Conservation (phyloP, 2,888 invertebrate species). For the Ophioninae sp. region DNA sequence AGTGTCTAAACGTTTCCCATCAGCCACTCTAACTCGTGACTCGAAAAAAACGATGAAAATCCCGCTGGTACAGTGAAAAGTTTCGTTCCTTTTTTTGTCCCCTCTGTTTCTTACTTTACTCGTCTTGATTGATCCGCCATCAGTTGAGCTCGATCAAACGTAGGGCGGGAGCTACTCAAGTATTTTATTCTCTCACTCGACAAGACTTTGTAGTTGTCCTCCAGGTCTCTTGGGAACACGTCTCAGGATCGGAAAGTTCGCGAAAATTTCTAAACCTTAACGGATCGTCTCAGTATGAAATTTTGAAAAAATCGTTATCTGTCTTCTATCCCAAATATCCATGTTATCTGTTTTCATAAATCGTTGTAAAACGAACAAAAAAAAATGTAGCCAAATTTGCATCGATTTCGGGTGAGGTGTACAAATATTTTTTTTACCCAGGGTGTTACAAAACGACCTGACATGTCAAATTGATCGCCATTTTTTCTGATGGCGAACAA, state of each 20-base stretch:
- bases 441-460: no score
- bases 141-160: constrained; percentile 19
- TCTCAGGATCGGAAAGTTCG: background rate
- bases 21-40: constrained; percentile 34
- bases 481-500: no score
- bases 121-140: constrained; percentile 43
- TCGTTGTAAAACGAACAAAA: no score
- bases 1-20: constrained; percentile 62
- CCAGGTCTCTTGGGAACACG: constrained; percentile 47
- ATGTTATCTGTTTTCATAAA: no score
- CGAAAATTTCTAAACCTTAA: no score
- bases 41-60: constrained; percentile 23
- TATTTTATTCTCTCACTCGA: constrained; percentile 5
- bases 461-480: no score
- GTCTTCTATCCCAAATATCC: no score
- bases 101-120: background rate
- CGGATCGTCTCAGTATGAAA: no score
- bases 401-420: no score
- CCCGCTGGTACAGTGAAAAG: constrained; percentile 13
- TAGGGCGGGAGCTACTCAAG: constrained; percentile 17
- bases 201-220: constrained; percentile 48
- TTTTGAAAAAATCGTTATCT: no score
- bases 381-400: no score
- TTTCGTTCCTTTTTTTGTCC: constrained; percentile 14
- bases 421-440: no score